These are phyloP conservation scores for Perca fluviatilis DNA, from an alignment of 2,113 vertebrate species.

Conservation along the genomic window DNA sequence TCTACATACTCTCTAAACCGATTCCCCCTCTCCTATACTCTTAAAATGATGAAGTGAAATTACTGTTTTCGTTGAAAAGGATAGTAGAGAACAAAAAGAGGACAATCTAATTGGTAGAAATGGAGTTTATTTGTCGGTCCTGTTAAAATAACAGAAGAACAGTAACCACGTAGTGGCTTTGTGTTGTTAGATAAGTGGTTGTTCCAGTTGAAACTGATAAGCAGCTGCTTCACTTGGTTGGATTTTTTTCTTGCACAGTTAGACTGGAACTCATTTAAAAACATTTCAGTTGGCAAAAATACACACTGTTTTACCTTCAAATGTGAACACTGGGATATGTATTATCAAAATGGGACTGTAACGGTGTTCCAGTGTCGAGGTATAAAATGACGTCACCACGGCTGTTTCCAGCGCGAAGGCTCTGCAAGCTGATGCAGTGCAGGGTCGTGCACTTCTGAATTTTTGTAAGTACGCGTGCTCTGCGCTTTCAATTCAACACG, in stretches of 20 bases:
- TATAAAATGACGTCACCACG: no score
- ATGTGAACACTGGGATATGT: neutral
- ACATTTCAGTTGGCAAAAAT: neutral
- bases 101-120: constrained; percentile 10
- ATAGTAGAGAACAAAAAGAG: neutral
- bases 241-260: neutral
- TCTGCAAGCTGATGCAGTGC: no score
- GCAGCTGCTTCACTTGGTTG: neutral
- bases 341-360: neutral
- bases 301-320: neutral
- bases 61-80: neutral
- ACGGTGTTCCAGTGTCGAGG: no score
- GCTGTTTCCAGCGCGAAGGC: no score
- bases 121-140: constrained; percentile 31
- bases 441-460: no score
- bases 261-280: neutral
- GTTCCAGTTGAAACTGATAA: constrained; percentile 15
- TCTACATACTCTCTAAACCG: neutral
- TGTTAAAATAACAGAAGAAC: neutral
- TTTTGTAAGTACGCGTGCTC: no score
- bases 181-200: neutral
- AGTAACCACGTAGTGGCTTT: neutral
- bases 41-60: neutral
- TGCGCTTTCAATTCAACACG: no score
- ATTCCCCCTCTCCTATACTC: neutral